These are phyloP conservation scores for Auanema sp. DNA, from an alignment of 2,888 invertebrate genomes.

Conservation along the genomic window DNA sequence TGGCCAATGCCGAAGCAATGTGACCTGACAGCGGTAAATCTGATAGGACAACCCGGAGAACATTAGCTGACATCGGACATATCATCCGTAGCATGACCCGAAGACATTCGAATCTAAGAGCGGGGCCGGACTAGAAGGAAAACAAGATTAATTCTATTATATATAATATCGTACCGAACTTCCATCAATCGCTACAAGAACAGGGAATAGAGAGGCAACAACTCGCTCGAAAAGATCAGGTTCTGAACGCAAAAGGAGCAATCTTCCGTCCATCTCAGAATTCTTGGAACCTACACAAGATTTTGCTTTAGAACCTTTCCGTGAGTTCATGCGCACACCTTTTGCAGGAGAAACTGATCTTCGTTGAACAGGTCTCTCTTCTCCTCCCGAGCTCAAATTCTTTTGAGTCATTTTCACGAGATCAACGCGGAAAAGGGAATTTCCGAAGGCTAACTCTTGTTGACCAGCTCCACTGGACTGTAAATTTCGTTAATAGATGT, in stretches of 20 bases:
- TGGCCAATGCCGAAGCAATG: constrained; percentile 97
- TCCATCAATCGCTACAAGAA: constrained; percentile 96
- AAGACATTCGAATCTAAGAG: constrained; percentile 92
- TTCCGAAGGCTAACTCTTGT: constrained; percentile 64
- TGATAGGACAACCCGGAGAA: constrained; percentile 74
- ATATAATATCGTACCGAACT: constrained; percentile 73
- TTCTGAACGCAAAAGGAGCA: constrained; percentile 75
- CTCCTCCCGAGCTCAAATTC: constrained; percentile 89
- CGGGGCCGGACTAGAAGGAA: constrained; percentile 80
- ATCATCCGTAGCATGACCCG: constrained; percentile 93
- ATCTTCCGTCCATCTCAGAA: constrained; percentile 72
- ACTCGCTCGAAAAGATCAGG: constrained; percentile 72
- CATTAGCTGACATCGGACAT: constrained; percentile 85
- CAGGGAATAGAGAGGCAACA: constrained; percentile 83
- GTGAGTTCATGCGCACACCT: constrained; percentile 4
- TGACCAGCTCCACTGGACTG: constrained; percentile 16
- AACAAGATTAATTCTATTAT: constrained; percentile 1
- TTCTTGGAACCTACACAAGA: constrained; percentile 3
- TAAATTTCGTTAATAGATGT: neutral
- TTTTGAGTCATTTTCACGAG: constrained; percentile 96
- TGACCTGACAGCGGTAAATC: constrained; percentile 75
- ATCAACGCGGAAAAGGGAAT: constrained; percentile 92
- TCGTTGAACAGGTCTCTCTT: constrained; percentile 86
- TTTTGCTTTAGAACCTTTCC: neutral
- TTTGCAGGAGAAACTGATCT: constrained; percentile 17